Evolutionary conservation across 64 coral and sea anemone species (phyloP), one percentile per base, ranked within the genome.

Genomic region (Actinia tenebrosa): DNA sequence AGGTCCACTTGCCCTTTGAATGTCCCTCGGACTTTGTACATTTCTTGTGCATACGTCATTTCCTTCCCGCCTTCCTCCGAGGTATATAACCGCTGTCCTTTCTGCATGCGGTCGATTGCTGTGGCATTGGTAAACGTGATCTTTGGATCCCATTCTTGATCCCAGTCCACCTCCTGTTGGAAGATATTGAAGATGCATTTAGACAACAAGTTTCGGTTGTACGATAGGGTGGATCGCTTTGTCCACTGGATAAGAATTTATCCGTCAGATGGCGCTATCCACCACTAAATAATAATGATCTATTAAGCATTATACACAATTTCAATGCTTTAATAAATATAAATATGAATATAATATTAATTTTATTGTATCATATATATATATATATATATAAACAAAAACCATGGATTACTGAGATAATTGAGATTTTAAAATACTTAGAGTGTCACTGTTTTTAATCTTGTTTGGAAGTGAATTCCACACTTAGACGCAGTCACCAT

Each of bases 41-140:
- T 82, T 64, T 96, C 91, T 17, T 84, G 82, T 16, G 91, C 94
- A 90, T 84, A 90, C 10, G 94, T 91, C 66, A 86, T 62, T 42
- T 89, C 44, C 27, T 92, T 91, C 43, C 89, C 89, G 30, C 50
- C 60, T 22, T 85, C 10, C 5, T 85, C 79, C 45, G 89, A 87
- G 60, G 89, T 92, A 60, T 89, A 58, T 5, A 96, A 27, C 72
- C 85, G 56, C 80, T 93, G 90, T 46, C 88, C 91, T 62, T 90
- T 96, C 45, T 96, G 84, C 80, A 93, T 90, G 61, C 89, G 89
- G 58, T 93, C 88, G 64, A 96, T 89, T 77, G 79, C 61, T 1
- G 88, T 45, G 44, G 88, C 91, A 88, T 96, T 96, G 23, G 91
- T 90, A 59, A 96, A 96, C 23, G 91, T 87, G 85, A 93, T 93